These are phyloP conservation scores for Leucozona laternaria DNA, from an alignment of 2,888 invertebrate genomes.

Conservation along the genomic window DNA sequence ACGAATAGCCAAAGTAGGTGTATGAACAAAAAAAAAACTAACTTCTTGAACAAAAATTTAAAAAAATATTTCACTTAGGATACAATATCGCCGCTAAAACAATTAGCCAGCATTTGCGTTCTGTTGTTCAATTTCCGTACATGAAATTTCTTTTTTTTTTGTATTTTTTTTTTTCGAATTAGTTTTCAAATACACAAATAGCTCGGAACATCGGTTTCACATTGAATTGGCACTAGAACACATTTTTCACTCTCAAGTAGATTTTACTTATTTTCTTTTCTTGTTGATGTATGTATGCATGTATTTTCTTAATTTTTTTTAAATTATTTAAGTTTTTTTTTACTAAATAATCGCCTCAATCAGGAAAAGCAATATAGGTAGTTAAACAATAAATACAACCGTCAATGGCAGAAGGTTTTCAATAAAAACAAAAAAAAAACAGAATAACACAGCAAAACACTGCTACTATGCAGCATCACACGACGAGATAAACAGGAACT, in stretches of 20 bases:
- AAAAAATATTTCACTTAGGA: constrained; percentile 19
- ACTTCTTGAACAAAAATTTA: constrained; percentile 12
- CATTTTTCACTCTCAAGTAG: constrained; percentile 51
- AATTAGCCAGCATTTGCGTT: constrained; percentile 47
- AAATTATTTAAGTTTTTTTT: constrained; percentile 16
- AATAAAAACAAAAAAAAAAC: constrained; percentile 27
- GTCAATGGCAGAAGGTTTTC: constrained; percentile 24
- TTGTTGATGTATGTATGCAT: not conserved
- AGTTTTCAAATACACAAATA: constrained; percentile 59
- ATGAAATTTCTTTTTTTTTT: not conserved
- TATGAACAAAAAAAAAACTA: constrained; percentile 23
- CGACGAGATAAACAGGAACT: constrained; percentile 46
- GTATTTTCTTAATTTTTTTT: constrained; percentile 26
- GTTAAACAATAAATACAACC: constrained; percentile 23
- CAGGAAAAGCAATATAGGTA: constrained; percentile 31
- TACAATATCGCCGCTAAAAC: constrained; percentile 16
- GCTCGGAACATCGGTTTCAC: constrained; percentile 47
- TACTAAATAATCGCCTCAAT: constrained; percentile 25
- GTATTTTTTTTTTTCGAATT: constrained; percentile 44
- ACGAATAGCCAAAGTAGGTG: constrained; percentile 1
- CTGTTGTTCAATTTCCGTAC: constrained; percentile 20
- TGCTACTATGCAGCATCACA: constrained; percentile 51
- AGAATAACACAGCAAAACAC: constrained; percentile 42
- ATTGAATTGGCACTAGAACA: constrained; percentile 67
- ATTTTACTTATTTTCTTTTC: constrained; percentile 25